phyloP scores from a whole-genome alignment of 2,113 vertebrate species.

The Lepus americanus region DNA sequence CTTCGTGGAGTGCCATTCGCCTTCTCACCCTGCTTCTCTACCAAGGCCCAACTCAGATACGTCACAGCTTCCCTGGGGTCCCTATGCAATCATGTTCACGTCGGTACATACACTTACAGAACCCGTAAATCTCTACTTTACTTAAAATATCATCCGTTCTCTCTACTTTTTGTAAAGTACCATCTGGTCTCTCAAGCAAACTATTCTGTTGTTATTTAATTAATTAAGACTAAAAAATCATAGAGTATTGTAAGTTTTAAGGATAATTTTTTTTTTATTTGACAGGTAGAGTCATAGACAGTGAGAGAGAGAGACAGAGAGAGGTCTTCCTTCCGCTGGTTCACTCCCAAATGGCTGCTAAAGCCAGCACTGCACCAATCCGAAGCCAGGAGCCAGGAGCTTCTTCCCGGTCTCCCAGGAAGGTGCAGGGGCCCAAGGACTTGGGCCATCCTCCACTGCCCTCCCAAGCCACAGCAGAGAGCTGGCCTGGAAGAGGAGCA shows the following conservation, averaged over 20 bases:
- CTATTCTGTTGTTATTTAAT: background rate
- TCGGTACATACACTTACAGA: background rate
- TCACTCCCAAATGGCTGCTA: too few species aligned
- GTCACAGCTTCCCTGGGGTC: background rate
- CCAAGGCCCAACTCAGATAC: background rate
- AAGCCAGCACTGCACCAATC: too few species aligned
- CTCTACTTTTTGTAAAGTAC: background rate
- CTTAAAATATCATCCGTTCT: background rate
- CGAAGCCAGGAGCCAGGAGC: too few species aligned
- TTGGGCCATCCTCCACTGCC: too few species aligned
- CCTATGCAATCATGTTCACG: background rate
- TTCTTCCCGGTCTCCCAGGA: too few species aligned
- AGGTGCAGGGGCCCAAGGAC: too few species aligned
- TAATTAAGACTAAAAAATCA: slow-evolving; percentile 10
- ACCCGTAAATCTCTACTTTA: background rate
- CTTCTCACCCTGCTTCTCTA: background rate
- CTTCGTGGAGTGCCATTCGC: background rate
- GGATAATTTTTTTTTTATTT: too few species aligned
- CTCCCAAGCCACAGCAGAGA: too few species aligned
- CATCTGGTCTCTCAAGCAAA: background rate
- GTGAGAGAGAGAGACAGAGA: too few species aligned
- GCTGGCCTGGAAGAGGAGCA: too few species aligned
- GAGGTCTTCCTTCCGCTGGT: too few species aligned
- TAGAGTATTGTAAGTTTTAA: background rate
- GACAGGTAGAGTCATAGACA: too few species aligned